Evolutionary conservation across 2,888 invertebrate species (phyloP), one percentile per base, ranked within the genome.

Genomic region (Chydorus sphaericus): DNA sequence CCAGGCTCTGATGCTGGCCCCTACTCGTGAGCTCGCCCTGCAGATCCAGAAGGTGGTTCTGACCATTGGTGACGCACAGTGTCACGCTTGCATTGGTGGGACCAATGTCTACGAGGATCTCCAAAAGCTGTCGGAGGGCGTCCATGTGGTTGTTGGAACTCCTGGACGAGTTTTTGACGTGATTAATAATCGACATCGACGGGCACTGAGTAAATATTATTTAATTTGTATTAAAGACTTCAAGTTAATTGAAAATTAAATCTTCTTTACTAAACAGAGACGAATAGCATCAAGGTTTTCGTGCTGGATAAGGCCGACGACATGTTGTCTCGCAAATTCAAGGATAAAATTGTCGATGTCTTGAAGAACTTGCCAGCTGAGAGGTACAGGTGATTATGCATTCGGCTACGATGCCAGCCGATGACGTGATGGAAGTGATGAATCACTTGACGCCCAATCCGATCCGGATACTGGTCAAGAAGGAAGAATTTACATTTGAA

Each of bases 281-380:
- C 94, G 60, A 81, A 79, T 65, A 77, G 80, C 64, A 97, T 98
- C 69, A 94, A 92, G 75, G 82, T 97, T 72, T 98, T 98, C 72
- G 97, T 98, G 48, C 78, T 98, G 66, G 97, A 98, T 71, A 97
- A 98, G 74, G 97, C 97, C 65, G 98, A 99, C 74, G 98, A 99
- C 75, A 99, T 99, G 98, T 83, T 99, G 73, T 96, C 94, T 52
- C 82, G 97, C 70, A 90, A 94, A 69, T 99, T 99, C 73, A 98
- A 98, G 73, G 98, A 98, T 74, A 98, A 99, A 74, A 98, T 98
- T 70, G 92, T 97, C 70, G 96, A 97, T 74, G 96, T 97, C 60
- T 97, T 97, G 75, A 88, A 86, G 74, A 83, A 83, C 75, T 77
- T 97, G 73, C 85, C 86, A 58, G 75, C 80, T 57, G n/a, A n/a